Evolutionary conservation across 1,140 invertebrate species (phyloP), one percentile per base, ranked within the genome.

Genomic region (Diuraphis noxia): DNA sequence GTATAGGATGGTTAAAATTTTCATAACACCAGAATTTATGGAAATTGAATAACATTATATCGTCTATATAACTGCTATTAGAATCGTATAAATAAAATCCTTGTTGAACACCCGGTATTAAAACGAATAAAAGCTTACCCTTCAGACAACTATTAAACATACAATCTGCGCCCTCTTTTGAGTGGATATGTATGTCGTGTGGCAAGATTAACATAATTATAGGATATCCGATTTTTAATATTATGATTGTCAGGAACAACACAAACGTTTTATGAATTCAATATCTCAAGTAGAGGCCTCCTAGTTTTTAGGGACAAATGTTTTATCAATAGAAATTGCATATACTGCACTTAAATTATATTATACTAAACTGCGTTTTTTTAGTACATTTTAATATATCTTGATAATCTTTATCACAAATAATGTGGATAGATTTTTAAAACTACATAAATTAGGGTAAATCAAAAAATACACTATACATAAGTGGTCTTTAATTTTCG

Each of bases 181-280:
- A 86, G 85, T 86, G 85, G 85, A 1, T 52, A 52, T 86, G 25
- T 86, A 52, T 86, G 85, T 86, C 25, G 34, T 36, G 34, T 13
- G 21, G 34, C 1, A 17, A 6, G 38, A 86, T 86, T 86, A 52
- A 34, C 85, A 86, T 86, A 86, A 86, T 52, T 46, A 49, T 36
- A 52, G 84, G 84, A 49, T 52, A 52, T 38, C 41, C 85, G 34
- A 3, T 86, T 86, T 52, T 86, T 38, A 52, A 30, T 10, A 34
- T 86, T 36, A 86, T 25, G 85, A 52, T 86, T 86, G 85, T 86
- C 85, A 86, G 43, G 85, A 86, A 86, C 34, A 52, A 49, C 43
- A 46, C 9, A 86, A 86, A 49, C 85, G 43, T 86, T 86, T 86
- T 86, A 86, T 86, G 38, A 36, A 52, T 36, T 38, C 8, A 52